Percentiles rank a stretch among this genome's conserved stretches.
These are phyloP conservation scores for Sphenodon punctatus DNA, from an alignment of 2,797 vertebrate species.

Conservation along the genomic window DNA sequence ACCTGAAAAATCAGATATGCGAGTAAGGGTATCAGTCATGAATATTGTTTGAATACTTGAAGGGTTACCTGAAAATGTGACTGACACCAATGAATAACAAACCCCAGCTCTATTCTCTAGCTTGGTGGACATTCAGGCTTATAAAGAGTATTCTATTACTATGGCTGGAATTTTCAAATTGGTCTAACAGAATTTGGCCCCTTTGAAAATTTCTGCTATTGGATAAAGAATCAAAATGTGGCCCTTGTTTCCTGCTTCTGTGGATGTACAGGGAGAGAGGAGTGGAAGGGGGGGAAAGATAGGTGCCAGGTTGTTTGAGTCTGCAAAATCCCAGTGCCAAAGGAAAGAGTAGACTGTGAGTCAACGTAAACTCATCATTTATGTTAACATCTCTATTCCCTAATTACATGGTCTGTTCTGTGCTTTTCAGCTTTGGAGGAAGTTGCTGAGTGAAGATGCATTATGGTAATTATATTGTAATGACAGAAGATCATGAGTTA, in stretches of 20 bases:
- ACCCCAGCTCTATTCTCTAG: too few relatives aligned
- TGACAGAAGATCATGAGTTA: constrained; percentile 69
- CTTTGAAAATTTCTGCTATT: neutral
- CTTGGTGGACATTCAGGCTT: too few relatives aligned
- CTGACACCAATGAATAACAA: too few relatives aligned
- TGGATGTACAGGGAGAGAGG: neutral
- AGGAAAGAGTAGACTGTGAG: constrained; percentile 25
- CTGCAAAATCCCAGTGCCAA: constrained; percentile 2
- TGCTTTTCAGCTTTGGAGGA: neutral
- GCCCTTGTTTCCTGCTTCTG: constrained; percentile 18
- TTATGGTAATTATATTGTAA: constrained; percentile 66
- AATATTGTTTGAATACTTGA: too few relatives aligned
- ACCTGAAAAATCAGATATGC: too few relatives aligned
- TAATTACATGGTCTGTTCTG: neutral
- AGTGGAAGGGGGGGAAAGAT: neutral
- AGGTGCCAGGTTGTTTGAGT: neutral
- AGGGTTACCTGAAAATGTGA: too few relatives aligned
- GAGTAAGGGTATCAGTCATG: too few relatives aligned
- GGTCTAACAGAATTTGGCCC: neutral
- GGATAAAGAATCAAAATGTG: neutral
- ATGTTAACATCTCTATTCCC: constrained; percentile 40
- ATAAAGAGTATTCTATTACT: too few relatives aligned
- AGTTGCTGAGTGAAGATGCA: constrained; percentile 38
- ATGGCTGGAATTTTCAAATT: too few relatives aligned
- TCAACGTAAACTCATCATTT: neutral